A percentile compares a stretch with the other conserved stretches of the same genome.
Conservation (phyloP, 2,113 vertebrate genomes). For the Bombycilla garrulus region DNA sequence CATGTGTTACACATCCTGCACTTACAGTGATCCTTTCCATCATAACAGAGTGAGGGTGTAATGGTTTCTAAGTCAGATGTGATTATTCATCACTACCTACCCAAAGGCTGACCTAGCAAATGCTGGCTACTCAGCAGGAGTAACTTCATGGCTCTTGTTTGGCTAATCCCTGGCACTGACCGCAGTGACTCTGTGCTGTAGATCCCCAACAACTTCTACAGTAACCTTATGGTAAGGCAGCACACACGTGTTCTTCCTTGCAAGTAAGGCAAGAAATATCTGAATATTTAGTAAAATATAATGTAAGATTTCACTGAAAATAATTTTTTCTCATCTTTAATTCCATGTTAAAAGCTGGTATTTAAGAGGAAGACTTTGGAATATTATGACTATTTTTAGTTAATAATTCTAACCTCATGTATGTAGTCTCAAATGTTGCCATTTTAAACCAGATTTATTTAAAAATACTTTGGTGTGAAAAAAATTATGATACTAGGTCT, state of each 20-base stretch:
- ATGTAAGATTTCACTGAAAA: neutral
- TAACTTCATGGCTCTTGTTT: neutral
- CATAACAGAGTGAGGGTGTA: fast-evolving
- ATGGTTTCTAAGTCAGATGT: neutral
- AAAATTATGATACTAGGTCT: neutral
- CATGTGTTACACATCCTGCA: neutral
- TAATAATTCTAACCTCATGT: neutral
- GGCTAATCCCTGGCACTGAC: neutral
- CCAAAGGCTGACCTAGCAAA: neutral
- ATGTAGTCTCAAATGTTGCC: neutral
- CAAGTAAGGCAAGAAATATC: neutral
- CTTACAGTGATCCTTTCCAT: neutral
- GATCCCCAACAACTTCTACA: neutral
- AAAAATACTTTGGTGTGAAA: neutral
- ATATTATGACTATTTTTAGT: neutral
- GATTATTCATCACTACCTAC: neutral
- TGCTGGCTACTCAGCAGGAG: neutral
- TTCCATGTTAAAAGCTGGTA: neutral
- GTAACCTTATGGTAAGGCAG: neutral
- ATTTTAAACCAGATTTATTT: neutral
- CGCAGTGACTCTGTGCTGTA: neutral
- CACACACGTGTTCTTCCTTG: neutral
- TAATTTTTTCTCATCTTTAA: neutral
- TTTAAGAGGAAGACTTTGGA: neutral
- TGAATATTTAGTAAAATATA: neutral